A percentile compares a stretch with the other conserved stretches of the same genome.
phyloP scores from a whole-genome alignment of 2,113 vertebrate genomes.

The Caloenas nicobarica region DNA sequence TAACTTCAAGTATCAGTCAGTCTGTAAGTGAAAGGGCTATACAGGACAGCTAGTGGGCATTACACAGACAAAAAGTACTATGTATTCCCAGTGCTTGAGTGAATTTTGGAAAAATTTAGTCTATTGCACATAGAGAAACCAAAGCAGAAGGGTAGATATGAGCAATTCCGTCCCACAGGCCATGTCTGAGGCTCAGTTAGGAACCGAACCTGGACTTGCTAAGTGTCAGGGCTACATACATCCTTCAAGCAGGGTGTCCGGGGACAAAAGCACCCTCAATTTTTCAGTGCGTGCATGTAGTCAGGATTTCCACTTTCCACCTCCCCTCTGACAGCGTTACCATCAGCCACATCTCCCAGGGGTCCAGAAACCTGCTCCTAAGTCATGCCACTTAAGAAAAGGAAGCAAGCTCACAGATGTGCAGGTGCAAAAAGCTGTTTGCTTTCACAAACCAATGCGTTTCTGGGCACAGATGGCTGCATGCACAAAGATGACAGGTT shows the following conservation, averaged over 20 bases:
- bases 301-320: neutral
- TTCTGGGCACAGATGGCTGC: conserved; percentile 19
- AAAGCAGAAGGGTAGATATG: neutral
- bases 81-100: neutral
- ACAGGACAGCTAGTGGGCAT: neutral
- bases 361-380: neutral
- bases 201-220: neutral
- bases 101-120: neutral
- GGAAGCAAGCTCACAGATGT: neutral
- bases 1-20: neutral
- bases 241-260: neutral
- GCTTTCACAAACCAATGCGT: neutral
- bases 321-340: neutral
- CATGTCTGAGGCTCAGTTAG: neutral
- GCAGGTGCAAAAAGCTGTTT: conserved; percentile 40
- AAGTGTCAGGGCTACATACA: neutral
- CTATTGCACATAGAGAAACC: neutral
- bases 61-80: neutral
- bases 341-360: neutral
- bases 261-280: neutral
- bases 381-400: neutral
- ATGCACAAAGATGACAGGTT: neutral
- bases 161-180: neutral
- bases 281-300: neutral
- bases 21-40: neutral